These are phyloP conservation scores for Ascidia mentula DNA, from an alignment of 23 tunicate species.

Conservation along the genomic window DNA sequence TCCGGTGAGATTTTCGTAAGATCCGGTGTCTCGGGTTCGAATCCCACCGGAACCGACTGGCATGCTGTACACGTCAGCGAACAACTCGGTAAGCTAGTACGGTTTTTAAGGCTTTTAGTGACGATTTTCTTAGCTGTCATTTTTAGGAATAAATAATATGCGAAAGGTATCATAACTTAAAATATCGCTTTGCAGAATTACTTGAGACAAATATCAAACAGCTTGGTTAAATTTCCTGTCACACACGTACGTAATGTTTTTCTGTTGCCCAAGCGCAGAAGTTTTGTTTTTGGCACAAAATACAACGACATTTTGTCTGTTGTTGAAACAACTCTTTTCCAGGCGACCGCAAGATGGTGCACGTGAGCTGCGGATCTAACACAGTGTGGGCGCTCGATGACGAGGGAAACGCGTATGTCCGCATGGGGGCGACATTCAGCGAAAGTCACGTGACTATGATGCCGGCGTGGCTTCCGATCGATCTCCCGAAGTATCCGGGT, in stretches of 20 bases:
- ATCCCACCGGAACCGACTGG: constrained; percentile 39
- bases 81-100: constrained; percentile 44
- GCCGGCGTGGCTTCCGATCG: constrained; percentile 62
- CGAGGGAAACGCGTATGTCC: constrained; percentile 27
- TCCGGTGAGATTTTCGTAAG: constrained; percentile 36
- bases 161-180: not conserved
- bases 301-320: too few species aligned
- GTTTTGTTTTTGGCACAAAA: too few species aligned
- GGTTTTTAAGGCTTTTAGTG: too few species aligned
- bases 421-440: constrained; percentile 36
- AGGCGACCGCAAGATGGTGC: constrained; percentile 45
- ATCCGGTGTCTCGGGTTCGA: constrained; percentile 40
- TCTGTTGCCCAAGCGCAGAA: too few species aligned
- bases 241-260: too few species aligned
- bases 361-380: constrained; percentile 58
- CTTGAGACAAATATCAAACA: too few species aligned
- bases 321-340: too few species aligned
- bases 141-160: too few species aligned
- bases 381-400: constrained; percentile 61
- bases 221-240: too few species aligned
- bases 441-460: constrained; percentile 31
- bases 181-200: too few species aligned
- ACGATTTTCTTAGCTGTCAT: not conserved
- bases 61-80: constrained; percentile 28
- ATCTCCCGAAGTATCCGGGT: not conserved